These are phyloP conservation scores for Pecten maximus DNA, from an alignment of 2,888 invertebrate genomes.

Conservation along the genomic window DNA sequence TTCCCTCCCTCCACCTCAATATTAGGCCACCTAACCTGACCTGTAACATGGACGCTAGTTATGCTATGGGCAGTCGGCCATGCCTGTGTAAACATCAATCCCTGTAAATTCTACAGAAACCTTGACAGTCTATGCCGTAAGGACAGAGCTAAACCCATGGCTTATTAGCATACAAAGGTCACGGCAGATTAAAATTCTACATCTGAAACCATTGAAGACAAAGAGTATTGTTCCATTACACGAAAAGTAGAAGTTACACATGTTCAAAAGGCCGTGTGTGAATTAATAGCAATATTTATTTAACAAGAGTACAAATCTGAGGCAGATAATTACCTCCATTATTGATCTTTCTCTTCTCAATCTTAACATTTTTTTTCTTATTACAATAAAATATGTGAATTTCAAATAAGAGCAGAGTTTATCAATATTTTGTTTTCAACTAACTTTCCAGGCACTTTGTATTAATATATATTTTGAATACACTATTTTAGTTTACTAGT, in stretches of 20 bases:
- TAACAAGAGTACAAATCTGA: not conserved
- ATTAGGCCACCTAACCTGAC: not conserved
- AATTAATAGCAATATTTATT: not conserved
- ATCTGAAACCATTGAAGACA: not conserved
- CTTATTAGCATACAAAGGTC: conserved; percentile 11
- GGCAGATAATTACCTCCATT: too few species aligned
- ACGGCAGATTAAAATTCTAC: not conserved
- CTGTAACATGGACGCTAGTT: not conserved
- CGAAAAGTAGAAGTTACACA: not conserved
- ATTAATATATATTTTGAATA: not conserved
- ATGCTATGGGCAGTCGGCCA: not conserved
- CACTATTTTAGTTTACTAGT: not conserved
- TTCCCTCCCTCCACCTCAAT: not conserved
- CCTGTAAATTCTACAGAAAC: not conserved
- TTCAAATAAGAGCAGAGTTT: not conserved
- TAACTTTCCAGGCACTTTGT: too few species aligned
- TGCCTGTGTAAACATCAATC: not conserved
- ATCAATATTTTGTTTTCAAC: not conserved
- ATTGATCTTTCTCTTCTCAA: not conserved
- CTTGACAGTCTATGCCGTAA: not conserved
- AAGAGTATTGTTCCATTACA: not conserved
- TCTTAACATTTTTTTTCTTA: not conserved
- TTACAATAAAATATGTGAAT: not conserved
- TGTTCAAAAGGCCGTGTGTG: not conserved
- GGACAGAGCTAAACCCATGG: not conserved